A percentile compares a stretch with the other conserved stretches of the same genome.
Evolutionary conservation across 2,888 invertebrate species (phyloP).

Genomic region (Keiferia lycopersicella): DNA sequence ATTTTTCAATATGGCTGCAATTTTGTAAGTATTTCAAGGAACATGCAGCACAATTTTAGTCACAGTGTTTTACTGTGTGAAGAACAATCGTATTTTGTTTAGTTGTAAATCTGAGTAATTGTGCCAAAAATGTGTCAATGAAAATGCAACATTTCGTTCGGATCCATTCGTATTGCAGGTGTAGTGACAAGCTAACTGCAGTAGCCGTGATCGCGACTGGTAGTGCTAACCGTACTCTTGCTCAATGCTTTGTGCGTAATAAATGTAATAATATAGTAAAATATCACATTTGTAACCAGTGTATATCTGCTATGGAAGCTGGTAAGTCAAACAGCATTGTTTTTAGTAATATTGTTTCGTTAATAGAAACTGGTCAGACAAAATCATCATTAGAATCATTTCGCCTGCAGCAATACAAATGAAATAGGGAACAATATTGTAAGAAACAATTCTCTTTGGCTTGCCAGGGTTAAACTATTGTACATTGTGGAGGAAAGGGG

Average conservation of each 20-base stretch:
- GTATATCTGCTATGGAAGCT: conserved; percentile 73
- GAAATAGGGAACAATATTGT: not conserved
- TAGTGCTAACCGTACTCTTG: conserved; percentile 46
- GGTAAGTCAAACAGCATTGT: conserved; percentile 55
- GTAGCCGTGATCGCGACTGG: conserved; percentile 43
- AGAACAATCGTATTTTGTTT: conserved; percentile 1
- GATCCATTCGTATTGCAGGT: conserved; percentile 62
- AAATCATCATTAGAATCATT: not conserved
- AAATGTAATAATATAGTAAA: conserved; percentile 49
- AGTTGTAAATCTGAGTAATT: not conserved
- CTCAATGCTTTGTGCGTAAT: conserved; percentile 50
- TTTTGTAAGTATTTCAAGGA: not conserved
- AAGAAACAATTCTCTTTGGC: conserved; percentile 58
- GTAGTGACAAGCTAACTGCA: conserved; percentile 54
- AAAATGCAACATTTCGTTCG: conserved; percentile 23
- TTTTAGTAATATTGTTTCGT: conserved; percentile 29
- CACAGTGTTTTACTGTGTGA: too few species aligned
- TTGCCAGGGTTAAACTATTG: conserved; percentile 62
- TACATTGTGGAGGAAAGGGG: conserved; percentile 73
- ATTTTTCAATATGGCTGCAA: too few species aligned
- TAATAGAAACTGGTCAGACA: too few species aligned
- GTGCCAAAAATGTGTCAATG: not conserved
- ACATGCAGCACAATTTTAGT: not conserved
- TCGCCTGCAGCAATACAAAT: not conserved
- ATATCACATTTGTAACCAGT: conserved; percentile 68